Base-by-base conservation (phyloP, 2,113 vertebrate species). In the Mesembrinibis cayennensis region DNA sequence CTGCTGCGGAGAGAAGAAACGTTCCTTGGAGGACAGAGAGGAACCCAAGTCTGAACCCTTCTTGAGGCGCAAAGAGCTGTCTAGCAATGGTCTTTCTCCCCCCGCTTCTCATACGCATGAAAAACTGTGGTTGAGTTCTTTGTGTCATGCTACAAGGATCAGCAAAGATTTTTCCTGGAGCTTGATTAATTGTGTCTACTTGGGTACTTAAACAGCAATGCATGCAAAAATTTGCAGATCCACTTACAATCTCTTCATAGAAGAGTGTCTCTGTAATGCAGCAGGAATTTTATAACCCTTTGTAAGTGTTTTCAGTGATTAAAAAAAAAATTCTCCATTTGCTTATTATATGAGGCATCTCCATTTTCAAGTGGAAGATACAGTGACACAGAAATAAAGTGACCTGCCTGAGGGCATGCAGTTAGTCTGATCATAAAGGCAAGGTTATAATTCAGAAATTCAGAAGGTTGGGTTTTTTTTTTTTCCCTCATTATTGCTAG, bases 241-340 rank as follows among this genome's bases (percentile, higher is more conserved):
- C 1, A 0, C 23, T 29, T 52, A 47, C 1, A 15, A 0, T 76
- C 50, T 89, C 6, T 38, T 82, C 9, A 4, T 45, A 26, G 25
- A 18, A 53, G 21, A 69, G 17, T 32, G 11, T 61, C 29, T 67
- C 8, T 38, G 0, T 58, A 81, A 45, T 7, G 13, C 2, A 62
- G 13, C 40, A 62, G 47, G 8, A 47, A 7, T 89, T 89, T 78
- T 84, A 34, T 36, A 81, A 18, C 5, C 2, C 8, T 77, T 66
- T 70, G 6, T 42, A 66, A 55, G 20, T 62, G 16, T 70, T 91
- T 49, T 29, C 38, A 71, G 3, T 67, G 42, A 66, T 62, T 19
- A n/a, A 65, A 66, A 36, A 26, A 47, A 44, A 49, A 5, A 38
- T 38, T 6, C 30, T 82, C 11, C 3, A 1, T 23, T 88, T 20